Evolutionary conservation across 2,888 invertebrate genomes (phyloP), one percentile per base, ranked within the genome.

Genomic region (Antheraea yamamai): DNA sequence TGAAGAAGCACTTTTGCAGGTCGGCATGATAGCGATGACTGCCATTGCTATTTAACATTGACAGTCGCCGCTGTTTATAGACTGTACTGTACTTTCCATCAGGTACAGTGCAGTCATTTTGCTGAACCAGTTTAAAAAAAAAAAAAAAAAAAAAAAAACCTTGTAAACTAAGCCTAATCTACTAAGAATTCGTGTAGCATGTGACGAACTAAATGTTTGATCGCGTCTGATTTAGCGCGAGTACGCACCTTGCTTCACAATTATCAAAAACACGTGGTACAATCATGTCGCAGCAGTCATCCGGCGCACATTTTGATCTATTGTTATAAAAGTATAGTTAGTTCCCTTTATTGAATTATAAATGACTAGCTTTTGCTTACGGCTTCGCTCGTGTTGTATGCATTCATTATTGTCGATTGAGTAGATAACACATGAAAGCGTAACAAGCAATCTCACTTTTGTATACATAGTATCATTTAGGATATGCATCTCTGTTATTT

Each of bases 201-300:
- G 52, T 71, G 35, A 75, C 72, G 66, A 73, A 73, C 76, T 76
- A 75, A 75, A 76, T 75, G 76, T 74, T 76, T 76, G 73, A 73
- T 75, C 26, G 73, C 64, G 47, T 51, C 72, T 75, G 76, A 76
- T 76, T 75, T 76, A 76, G 51, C 51, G 70, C 55, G 47, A 8
- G 30, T 6, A 26, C 76, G 72, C 52, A 73, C 10, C 10, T 39
- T 23, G 72, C 73, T 72, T 76, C 47, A 47, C 68, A 74, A 76
- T 74, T 20, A 66, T 66, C 20, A 20, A 20, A 23, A 74, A 74
- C 76, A 76, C 74, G 76, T 76, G 76, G 72, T 70, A 30, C 23
- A 8, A 35, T n/a, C 74, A 76, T 76, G 74, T 39, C 35, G n/a
- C 55, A 68, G 72, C 73, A 52, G 68, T 76, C 76, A 66, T 70